Conservation (phyloP, 2,113 vertebrate genomes). For the Amphilophus citrinellus region DNA sequence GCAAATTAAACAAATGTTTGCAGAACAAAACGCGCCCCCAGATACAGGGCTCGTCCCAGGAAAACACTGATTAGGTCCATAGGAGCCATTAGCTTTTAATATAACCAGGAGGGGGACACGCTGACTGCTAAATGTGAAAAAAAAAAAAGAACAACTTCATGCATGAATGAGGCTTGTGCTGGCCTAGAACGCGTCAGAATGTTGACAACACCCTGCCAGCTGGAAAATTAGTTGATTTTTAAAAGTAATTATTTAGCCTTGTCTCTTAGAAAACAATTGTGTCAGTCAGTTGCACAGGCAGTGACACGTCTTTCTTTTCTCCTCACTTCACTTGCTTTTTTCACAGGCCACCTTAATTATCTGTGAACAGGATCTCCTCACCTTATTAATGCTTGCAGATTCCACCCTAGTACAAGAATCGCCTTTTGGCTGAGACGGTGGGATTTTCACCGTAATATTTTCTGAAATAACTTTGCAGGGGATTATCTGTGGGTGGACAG, state of each 20-base stretch:
- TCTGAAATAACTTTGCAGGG: constrained; percentile 51
- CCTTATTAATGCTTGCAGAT: constrained; percentile 62
- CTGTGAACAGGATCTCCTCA: constrained; percentile 49
- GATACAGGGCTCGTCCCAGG: constrained; percentile 25
- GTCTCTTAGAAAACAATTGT: constrained; percentile 7
- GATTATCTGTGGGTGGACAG: constrained; percentile 60
- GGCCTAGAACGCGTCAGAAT: constrained; percentile 15
- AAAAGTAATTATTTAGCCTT: constrained; percentile 34
- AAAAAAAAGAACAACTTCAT: constrained; percentile 31
- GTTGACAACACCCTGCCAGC: constrained; percentile 17
- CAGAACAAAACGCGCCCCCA: constrained; percentile 17
- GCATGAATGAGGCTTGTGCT: constrained; percentile 39
- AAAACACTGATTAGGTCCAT: constrained; percentile 39
- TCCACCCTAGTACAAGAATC: constrained; percentile 45
- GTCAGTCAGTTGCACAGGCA: constrained; percentile 14
- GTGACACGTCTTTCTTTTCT: constrained; percentile 7
- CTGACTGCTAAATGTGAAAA: background rate
- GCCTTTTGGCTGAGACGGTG: constrained; percentile 47
- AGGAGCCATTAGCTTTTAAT: constrained; percentile 37
- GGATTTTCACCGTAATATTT: constrained; percentile 60
- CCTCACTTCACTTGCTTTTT: constrained; percentile 31
- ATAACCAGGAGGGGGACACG: constrained; percentile 4
- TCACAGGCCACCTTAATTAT: constrained; percentile 58
- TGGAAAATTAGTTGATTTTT: constrained; percentile 27
- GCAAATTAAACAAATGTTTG: constrained; percentile 57